These are phyloP conservation scores for Scleropages formosus DNA, from an alignment of 2,797 vertebrate genomes.

Conservation along the genomic window DNA sequence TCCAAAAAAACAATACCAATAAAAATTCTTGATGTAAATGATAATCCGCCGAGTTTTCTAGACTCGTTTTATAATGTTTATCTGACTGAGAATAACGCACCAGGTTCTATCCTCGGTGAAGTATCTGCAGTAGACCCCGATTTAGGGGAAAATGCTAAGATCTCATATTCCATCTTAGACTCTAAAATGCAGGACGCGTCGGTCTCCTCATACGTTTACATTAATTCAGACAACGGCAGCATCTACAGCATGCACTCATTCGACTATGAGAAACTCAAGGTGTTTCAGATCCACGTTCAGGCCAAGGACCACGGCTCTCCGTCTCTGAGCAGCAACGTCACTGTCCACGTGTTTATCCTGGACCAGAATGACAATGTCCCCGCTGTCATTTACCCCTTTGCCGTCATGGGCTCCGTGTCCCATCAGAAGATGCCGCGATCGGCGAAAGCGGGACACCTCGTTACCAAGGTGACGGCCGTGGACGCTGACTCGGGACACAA, in stretches of 20 bases:
- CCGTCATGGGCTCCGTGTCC: slow-evolving; percentile 55
- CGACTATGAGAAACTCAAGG: slow-evolving; percentile 67
- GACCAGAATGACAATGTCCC: slow-evolving; percentile 71
- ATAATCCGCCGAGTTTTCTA: slow-evolving; percentile 73
- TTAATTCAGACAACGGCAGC: slow-evolving; percentile 78
- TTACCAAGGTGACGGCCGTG: slow-evolving; percentile 73
- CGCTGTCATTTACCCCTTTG: slow-evolving; percentile 65
- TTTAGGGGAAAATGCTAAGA: slow-evolving; percentile 56
- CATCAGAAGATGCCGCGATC: slow-evolving; percentile 60
- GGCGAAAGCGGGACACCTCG: slow-evolving; percentile 62
- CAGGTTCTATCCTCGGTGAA: slow-evolving; percentile 76
- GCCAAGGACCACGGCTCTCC: slow-evolving; percentile 66
- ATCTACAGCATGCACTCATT: slow-evolving; percentile 74
- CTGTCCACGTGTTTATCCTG: slow-evolving; percentile 64
- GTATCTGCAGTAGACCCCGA: slow-evolving; percentile 78
- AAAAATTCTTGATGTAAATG: slow-evolving; percentile 80
- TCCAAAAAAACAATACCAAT: slow-evolving; percentile 69
- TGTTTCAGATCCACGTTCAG: slow-evolving; percentile 64
- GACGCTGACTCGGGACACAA: slow-evolving; percentile 83
- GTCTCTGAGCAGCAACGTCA: slow-evolving; percentile 59
- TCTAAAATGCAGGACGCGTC: slow-evolving; percentile 64
- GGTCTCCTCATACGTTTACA: slow-evolving; percentile 75
- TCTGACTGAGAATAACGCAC: slow-evolving; percentile 75
- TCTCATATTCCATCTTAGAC: slow-evolving; percentile 69
- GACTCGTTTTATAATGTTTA: slow-evolving; percentile 76